Percentiles rank a stretch among this genome's conserved stretches.
Evolutionary conservation across 2,797 vertebrate genomes (phyloP).

Genomic region (Sternotherus odoratus): DNA sequence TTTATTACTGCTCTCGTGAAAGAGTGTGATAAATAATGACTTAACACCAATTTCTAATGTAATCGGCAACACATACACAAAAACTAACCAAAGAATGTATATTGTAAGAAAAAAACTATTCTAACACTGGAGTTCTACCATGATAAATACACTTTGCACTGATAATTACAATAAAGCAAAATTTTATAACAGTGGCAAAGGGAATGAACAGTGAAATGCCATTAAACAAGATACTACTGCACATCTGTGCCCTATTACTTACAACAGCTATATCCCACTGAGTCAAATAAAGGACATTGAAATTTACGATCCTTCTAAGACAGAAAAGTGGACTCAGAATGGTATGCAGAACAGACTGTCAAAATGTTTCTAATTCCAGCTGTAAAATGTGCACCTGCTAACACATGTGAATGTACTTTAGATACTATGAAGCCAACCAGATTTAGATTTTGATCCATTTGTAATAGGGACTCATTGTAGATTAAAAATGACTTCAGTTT

Average conservation of each 20-base stretch:
- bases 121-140: slow-evolving; percentile 85
- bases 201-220: slow-evolving; percentile 84
- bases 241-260: slow-evolving; percentile 83
- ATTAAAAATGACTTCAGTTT: slow-evolving; percentile 78
- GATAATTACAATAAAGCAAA: slow-evolving; percentile 85
- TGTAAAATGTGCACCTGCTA: slow-evolving; percentile 82
- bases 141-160: slow-evolving; percentile 87
- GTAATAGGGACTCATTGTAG: slow-evolving; percentile 75
- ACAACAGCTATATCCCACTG: slow-evolving; percentile 83
- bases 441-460: slow-evolving; percentile 76
- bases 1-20: slow-evolving; percentile 86
- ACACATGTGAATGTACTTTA: slow-evolving; percentile 79
- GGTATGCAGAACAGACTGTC: slow-evolving; percentile 82
- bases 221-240: slow-evolving; percentile 84
- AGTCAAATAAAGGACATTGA: slow-evolving; percentile 83
- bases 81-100: slow-evolving; percentile 84
- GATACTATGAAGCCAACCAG: slow-evolving; percentile 77
- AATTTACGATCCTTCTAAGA: slow-evolving; percentile 83
- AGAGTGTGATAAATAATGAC: slow-evolving; percentile 87
- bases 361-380: slow-evolving; percentile 80
- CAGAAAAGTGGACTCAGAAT: slow-evolving; percentile 83
- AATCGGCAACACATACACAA: slow-evolving; percentile 86
- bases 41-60: slow-evolving; percentile 86
- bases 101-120: slow-evolving; percentile 81
- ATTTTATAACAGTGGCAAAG: slow-evolving; percentile 81